Evolutionary conservation across 2,888 invertebrate genomes (phyloP), one percentile per base, ranked within the genome.

Genomic region (Ommatoiulus sabulosus): DNA sequence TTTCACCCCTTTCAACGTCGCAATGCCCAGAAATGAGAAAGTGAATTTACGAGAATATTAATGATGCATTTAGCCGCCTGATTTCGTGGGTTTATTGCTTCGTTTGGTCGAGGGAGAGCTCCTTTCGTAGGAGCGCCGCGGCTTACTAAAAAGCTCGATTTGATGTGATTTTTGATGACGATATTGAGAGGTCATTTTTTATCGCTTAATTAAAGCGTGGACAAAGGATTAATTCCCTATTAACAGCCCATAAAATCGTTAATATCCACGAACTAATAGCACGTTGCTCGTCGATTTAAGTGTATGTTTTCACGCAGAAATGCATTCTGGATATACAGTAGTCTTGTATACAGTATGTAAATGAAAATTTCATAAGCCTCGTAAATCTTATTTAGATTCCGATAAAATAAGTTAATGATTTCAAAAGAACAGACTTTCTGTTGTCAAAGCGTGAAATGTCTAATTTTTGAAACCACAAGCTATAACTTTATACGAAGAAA

Each of bases 1-100:
- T 20, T 63, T 63, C 72, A 72, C 72, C 72, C 72, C 72, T 72
- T 24, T 24, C 20, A n/a, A 8, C 72, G 6, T 8, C 24, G 24
- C 72, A 24, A 10, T 72, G 24, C 5, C 72, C 20, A 20, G 10
- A 72, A 24, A 20, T 24, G 24, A 72, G 72, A 72, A 72, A 72
- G 72, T 72, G 72, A 72, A 72, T 72, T 72, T 72, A 72, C 8
- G 72, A 72, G 72, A 72, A 24, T 72, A 72, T 72, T 72, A 72
- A 52, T 52, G 46, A 12, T 12, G 35, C 46, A 12, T 46, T 46
- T 46, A 63, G 63, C n/a, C 63, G 72, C 24, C 2, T 24, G 72
- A 15, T 63, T 63, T 63, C 20, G 7, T 3, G 63, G n/a, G n/a
- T 63, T 63, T 63, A 63, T n/a, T 63, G 63, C 17, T 52, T 52